These are phyloP conservation scores for Stichodactyla helianthus DNA, from an alignment of 64 coral and sea anemone species.

Conservation along the genomic window DNA sequence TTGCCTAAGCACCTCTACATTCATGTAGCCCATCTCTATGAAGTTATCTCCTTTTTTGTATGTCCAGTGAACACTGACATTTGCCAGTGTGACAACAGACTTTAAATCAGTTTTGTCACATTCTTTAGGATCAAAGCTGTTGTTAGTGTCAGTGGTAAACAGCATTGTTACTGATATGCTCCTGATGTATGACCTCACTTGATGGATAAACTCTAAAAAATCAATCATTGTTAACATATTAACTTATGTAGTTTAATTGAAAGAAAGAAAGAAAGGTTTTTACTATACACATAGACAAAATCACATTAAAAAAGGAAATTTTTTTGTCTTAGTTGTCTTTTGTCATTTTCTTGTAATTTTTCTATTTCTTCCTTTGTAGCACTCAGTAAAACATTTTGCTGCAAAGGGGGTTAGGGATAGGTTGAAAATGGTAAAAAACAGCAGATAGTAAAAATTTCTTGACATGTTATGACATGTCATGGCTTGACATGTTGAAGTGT, in stretches of 20 bases:
- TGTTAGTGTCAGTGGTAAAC: slow-evolving; percentile 63
- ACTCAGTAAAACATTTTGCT: too few relatives aligned
- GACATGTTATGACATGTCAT: neutral
- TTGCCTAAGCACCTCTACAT: slow-evolving; percentile 69
- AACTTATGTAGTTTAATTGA: neutral
- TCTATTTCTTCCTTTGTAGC: too few relatives aligned
- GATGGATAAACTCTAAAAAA: slow-evolving; percentile 81
- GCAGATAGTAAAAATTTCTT: neutral
- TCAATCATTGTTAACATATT: neutral
- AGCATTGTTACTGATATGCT: slow-evolving; percentile 96
- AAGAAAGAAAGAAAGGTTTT: too few relatives aligned
- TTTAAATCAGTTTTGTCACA: slow-evolving; percentile 52
- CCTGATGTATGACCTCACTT: slow-evolving; percentile 87
- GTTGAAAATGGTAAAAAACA: neutral
- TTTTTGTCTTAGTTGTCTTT: too few relatives aligned
- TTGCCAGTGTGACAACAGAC: slow-evolving; percentile 63
- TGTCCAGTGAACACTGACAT: slow-evolving; percentile 86
- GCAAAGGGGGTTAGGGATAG: too few relatives aligned
- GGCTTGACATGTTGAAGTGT: neutral
- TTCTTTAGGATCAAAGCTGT: slow-evolving; percentile 11
- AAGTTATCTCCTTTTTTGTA: slow-evolving; percentile 85
- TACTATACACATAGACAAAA: too few relatives aligned
- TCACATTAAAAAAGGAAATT: too few relatives aligned
- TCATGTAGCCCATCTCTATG: slow-evolving; percentile 99
- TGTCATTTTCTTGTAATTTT: too few relatives aligned